Conservation (phyloP, 1,140 invertebrate genomes). For the Meteorus sp. region DNA sequence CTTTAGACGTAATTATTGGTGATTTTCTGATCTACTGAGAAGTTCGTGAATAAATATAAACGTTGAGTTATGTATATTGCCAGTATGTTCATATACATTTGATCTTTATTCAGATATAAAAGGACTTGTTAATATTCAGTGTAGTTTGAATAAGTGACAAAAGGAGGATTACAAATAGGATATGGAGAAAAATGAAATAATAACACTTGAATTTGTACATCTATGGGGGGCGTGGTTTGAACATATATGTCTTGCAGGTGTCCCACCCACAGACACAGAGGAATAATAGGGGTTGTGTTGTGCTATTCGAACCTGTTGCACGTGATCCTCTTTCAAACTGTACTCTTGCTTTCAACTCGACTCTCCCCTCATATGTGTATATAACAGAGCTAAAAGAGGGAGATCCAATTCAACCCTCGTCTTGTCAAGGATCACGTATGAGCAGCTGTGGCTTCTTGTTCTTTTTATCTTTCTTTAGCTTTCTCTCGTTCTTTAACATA, state of each 20-base stretch:
- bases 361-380: not conserved
- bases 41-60: not conserved
- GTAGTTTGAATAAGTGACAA: too few relatives aligned
- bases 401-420: not conserved
- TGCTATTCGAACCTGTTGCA: constrained; percentile 25
- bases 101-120: too few relatives aligned
- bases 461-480: too few relatives aligned
- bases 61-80: too few relatives aligned
- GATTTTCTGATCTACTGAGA: constrained; percentile 7
- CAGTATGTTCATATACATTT: too few relatives aligned
- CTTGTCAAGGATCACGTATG: not conserved
- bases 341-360: not conserved
- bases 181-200: too few relatives aligned
- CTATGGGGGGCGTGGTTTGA: too few relatives aligned
- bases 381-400: too few relatives aligned
- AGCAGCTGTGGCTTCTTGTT: not conserved
- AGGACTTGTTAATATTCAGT: too few relatives aligned
- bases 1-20: not conserved
- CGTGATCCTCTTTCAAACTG: constrained; percentile 16
- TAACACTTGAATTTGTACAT: too few relatives aligned
- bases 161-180: too few relatives aligned
- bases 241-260: not conserved
- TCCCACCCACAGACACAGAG: not conserved
- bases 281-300: not conserved
- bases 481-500: too few relatives aligned